Evolutionary conservation across 37 sponge, comb jelly and placozoan species (phyloP).

Genomic region (Amphimedon queenslandica): DNA sequence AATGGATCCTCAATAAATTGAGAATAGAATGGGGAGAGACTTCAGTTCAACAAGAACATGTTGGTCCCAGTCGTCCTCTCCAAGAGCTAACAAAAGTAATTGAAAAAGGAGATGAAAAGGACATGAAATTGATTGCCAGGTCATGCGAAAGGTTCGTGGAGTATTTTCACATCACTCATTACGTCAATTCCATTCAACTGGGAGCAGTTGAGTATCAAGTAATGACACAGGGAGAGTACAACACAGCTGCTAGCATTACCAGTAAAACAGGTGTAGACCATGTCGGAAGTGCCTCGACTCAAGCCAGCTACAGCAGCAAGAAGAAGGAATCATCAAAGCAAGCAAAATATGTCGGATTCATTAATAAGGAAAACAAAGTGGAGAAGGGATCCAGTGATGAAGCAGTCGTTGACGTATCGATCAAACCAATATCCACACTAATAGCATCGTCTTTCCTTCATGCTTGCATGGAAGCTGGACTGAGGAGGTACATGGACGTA

Average conservation of each 20-base stretch:
- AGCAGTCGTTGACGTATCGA: constrained; percentile 46
- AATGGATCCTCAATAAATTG: constrained; percentile 42
- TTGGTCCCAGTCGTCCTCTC: background rate
- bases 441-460: constrained; percentile 9
- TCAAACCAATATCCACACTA: constrained; percentile 33
- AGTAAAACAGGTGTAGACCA: constrained; percentile 7
- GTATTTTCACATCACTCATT: constrained; percentile 56
- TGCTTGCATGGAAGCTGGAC: constrained; percentile 5
- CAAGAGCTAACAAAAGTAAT: background rate
- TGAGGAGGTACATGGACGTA: constrained; percentile 25
- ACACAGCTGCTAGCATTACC: background rate
- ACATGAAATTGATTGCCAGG: background rate
- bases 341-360: constrained; percentile 21
- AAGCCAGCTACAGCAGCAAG: background rate
- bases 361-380: constrained; percentile 20
- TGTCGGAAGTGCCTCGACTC: background rate
- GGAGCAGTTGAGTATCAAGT: constrained; percentile 53
- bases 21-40: background rate
- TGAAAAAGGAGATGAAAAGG: background rate
- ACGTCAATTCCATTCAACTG: constrained; percentile 43
- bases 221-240: constrained; percentile 33
- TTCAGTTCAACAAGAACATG: no score
- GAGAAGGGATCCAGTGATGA: constrained; percentile 38
- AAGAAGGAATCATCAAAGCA: constrained; percentile 11
- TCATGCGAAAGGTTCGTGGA: constrained; percentile 35